Evolutionary conservation across 2,113 vertebrate species (phyloP).

Genomic region (Pachycephala philippinensis): DNA sequence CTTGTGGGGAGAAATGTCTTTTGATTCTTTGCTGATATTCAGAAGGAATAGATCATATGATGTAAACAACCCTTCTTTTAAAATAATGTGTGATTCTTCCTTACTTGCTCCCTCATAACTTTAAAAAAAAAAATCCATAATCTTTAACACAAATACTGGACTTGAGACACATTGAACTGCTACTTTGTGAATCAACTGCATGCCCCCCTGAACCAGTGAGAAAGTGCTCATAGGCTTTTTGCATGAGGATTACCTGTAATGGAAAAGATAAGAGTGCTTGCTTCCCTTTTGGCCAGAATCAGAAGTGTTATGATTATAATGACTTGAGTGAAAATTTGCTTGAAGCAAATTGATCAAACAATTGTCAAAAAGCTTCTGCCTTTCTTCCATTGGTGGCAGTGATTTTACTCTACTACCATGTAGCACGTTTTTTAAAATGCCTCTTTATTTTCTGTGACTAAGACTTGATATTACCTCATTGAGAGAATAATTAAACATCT

Average conservation of each 20-base stretch:
- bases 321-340: neutral
- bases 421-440: neutral
- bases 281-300: neutral
- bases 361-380: neutral
- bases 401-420: neutral
- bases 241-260: neutral
- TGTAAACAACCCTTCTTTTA: neutral
- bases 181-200: neutral
- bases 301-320: neutral
- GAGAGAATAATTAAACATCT: neutral
- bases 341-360: neutral
- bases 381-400: neutral
- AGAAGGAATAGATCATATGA: neutral
- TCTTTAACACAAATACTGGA: neutral
- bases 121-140: neutral
- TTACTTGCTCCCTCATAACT: neutral
- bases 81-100: neutral
- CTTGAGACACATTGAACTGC: neutral
- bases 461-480: neutral
- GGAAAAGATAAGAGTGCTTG: neutral
- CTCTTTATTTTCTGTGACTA: neutral
- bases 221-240: neutral
- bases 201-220: neutral
- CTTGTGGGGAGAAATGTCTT: neutral
- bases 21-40: neutral